Percentiles rank a stretch among this genome's conserved stretches.
phyloP scores from a whole-genome alignment of 2,888 invertebrate genomes.

The Drosophila subsilvestris region DNA sequence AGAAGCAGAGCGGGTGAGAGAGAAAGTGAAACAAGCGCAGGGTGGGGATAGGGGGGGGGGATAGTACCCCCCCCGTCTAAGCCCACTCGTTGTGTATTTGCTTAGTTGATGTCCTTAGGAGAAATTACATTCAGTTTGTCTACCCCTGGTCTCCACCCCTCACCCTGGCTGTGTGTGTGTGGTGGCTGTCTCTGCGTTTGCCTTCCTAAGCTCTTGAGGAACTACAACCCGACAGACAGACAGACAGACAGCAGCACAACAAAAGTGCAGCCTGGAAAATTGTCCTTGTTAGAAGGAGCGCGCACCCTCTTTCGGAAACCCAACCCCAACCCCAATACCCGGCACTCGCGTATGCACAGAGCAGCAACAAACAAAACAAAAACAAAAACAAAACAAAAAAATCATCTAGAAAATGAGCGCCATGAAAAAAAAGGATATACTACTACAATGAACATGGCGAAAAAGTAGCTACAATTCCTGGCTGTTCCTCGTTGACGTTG shows the following conservation, averaged over 20 bases:
- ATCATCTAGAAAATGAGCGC: constrained; percentile 30
- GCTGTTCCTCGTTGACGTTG: constrained; percentile 30
- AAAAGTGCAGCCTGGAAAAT: constrained; percentile 16
- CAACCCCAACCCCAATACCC: background rate
- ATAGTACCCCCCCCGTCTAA: constrained; percentile 6
- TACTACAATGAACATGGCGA: constrained; percentile 34
- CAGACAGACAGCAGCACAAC: constrained; percentile 6
- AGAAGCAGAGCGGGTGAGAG: background rate
- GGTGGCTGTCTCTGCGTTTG: constrained; percentile 33
- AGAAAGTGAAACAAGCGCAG: background rate
- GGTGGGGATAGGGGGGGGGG: background rate
- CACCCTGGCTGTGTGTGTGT: background rate
- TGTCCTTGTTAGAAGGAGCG: constrained; percentile 36
- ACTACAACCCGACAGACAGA: constrained; percentile 12
- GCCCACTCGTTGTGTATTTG: constrained; percentile 48
- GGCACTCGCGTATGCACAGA: constrained; percentile 32
- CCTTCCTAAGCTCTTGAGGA: constrained; percentile 41
- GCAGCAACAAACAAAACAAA: background rate
- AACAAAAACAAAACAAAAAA: constrained; percentile 5
- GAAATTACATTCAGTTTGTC: constrained; percentile 57
- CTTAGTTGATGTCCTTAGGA: constrained; percentile 63
- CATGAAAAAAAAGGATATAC: constrained; percentile 5
- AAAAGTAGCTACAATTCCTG: constrained; percentile 40
- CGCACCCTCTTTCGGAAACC: constrained; percentile 8
- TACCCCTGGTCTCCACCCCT: background rate